Evolutionary conservation across 1,140 invertebrate species (phyloP).

Genomic region (Meteorus sp.): DNA sequence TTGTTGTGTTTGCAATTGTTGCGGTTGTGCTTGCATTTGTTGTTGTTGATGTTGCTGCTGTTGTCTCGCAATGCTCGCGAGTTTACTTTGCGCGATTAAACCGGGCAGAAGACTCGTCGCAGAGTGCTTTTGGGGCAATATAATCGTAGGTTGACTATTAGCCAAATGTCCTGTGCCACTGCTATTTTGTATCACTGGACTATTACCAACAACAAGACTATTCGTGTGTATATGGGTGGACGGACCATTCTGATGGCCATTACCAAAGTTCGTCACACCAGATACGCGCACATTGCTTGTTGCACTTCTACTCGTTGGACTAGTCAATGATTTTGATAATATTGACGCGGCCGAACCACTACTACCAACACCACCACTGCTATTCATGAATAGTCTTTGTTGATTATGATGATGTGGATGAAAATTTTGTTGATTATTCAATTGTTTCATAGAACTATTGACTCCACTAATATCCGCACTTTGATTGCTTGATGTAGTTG

Average conservation of each 20-base stretch:
- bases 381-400: slow-evolving; percentile 49
- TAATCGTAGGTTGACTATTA: slow-evolving; percentile 50
- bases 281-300: slow-evolving; percentile 18
- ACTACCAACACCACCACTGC: slow-evolving; percentile 37
- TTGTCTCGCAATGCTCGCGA: slow-evolving; percentile 51
- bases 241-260: slow-evolving; percentile 54
- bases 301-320: slow-evolving; percentile 49
- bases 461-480: neutral
- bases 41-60: slow-evolving; percentile 23
- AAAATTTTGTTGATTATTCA: slow-evolving; percentile 6
- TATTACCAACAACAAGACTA: slow-evolving; percentile 18
- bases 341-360: slow-evolving; percentile 42
- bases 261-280: slow-evolving; percentile 47
- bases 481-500: neutral
- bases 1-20: slow-evolving; percentile 39
- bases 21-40: slow-evolving; percentile 24
- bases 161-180: slow-evolving; percentile 21
- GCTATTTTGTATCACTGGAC: slow-evolving; percentile 16
- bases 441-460: neutral
- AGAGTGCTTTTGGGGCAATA: slow-evolving; percentile 54
- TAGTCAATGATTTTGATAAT: slow-evolving; percentile 55
- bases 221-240: slow-evolving; percentile 14
- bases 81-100: slow-evolving; percentile 51
- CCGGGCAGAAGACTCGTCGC: slow-evolving; percentile 54
- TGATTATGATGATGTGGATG: slow-evolving; percentile 23